Evolutionary conservation across 2,888 invertebrate genomes (phyloP).

Genomic region (Mimumesa dahlbomi): DNA sequence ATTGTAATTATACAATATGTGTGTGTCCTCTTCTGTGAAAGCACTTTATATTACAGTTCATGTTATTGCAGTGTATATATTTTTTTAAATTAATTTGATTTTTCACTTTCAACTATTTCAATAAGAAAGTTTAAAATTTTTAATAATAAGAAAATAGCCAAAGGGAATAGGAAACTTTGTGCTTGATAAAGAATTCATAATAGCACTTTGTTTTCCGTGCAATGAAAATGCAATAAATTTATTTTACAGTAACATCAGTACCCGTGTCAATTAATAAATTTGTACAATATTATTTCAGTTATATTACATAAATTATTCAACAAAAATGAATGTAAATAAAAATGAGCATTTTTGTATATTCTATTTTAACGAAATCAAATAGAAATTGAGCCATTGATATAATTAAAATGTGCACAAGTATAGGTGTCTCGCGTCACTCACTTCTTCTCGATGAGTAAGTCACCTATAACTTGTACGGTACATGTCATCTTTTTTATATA

Average conservation of each 20-base stretch:
- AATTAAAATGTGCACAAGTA: constrained; percentile 17
- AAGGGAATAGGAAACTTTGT: constrained; percentile 7
- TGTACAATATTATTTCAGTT: constrained; percentile 23
- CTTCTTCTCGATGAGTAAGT: constrained; percentile 20
- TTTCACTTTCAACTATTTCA: neutral
- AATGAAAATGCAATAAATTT: constrained; percentile 43
- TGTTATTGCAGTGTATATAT: neutral
- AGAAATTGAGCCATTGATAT: constrained; percentile 2
- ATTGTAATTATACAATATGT: too few species aligned
- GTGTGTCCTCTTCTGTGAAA: too few species aligned
- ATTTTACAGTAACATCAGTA: constrained; percentile 45
- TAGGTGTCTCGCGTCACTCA: constrained; percentile 1
- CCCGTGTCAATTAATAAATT: constrained; percentile 45
- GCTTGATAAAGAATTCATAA: constrained; percentile 1
- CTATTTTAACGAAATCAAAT: constrained; percentile 14
- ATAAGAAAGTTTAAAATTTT: constrained; percentile 2
- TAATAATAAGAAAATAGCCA: constrained; percentile 11
- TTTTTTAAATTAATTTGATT: neutral
- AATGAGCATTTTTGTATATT: constrained; percentile 23
- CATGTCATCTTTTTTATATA: constrained; percentile 38
- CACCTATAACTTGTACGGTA: constrained; percentile 40
- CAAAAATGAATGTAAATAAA: constrained; percentile 29
- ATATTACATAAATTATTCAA: constrained; percentile 36
- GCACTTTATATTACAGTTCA: too few species aligned
- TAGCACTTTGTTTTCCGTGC: constrained; percentile 12